Percentiles rank a stretch among this genome's conserved stretches.
Evolutionary conservation across 2,797 vertebrate species (phyloP).

Genomic region (Sus cebifrons): DNA sequence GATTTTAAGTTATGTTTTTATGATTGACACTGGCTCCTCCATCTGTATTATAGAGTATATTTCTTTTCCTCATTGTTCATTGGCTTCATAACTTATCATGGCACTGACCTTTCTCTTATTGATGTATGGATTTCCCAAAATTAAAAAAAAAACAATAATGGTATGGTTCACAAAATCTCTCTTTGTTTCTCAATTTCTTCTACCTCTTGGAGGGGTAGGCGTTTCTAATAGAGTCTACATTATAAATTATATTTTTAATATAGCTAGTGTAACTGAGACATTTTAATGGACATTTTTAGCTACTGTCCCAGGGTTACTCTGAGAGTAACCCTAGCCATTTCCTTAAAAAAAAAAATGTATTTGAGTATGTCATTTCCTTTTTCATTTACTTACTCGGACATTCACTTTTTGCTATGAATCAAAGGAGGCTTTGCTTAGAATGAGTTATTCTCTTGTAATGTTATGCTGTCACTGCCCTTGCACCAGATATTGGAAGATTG

Average conservation of each 20-base stretch:
- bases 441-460: not conserved
- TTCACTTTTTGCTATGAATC: conserved; percentile 15
- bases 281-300: conserved; percentile 20
- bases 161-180: not conserved
- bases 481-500: not conserved
- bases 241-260: conserved; percentile 44
- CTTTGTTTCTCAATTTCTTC: not conserved
- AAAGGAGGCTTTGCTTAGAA: not conserved
- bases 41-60: not conserved
- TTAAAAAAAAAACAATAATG: not conserved
- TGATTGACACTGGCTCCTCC: not conserved
- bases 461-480: not conserved
- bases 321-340: conserved; percentile 6
- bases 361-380: not conserved
- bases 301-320: not conserved
- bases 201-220: not conserved
- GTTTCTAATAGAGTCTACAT: conserved; percentile 2
- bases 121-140: conserved; percentile 1
- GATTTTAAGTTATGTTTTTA: not conserved
- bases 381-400: conserved; percentile 46
- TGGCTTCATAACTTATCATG: not conserved
- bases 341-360: not conserved
- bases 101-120: conserved; percentile 52
- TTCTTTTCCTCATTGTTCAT: not conserved
- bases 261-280: not conserved